A percentile compares a stretch with the other conserved stretches of the same genome.
These are phyloP conservation scores for Otis tarda DNA, from an alignment of 2,113 vertebrate species.

Conservation along the genomic window DNA sequence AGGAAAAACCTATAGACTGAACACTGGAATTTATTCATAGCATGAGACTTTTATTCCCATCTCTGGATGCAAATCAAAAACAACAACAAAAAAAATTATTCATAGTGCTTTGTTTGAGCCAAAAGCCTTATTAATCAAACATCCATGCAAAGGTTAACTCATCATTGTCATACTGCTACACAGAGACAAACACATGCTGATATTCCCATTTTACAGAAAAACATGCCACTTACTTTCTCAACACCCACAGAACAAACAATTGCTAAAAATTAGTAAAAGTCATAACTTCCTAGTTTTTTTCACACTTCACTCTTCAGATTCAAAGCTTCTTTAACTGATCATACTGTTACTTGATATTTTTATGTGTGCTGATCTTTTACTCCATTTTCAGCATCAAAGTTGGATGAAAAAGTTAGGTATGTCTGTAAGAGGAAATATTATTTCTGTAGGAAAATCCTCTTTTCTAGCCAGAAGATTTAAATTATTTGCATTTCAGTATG, in stretches of 20 bases:
- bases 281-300: background rate
- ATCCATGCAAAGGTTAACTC: conserved; percentile 1
- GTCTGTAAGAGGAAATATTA: background rate
- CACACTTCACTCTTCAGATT: background rate
- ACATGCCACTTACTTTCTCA: rapidly evolving
- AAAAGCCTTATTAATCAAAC: background rate
- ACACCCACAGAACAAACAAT: background rate
- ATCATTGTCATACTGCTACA: background rate
- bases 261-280: background rate
- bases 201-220: background rate
- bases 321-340: background rate
- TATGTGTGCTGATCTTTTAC: background rate
- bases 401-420: background rate
- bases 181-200: background rate
- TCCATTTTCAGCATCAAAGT: background rate
- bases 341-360: background rate
- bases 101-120: background rate
- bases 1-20: background rate
- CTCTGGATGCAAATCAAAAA: background rate
- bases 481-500: background rate
- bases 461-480: background rate
- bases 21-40: background rate
- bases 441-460: background rate
- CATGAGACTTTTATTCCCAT: background rate
- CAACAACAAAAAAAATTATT: background rate